A percentile compares a stretch with the other conserved stretches of the same genome.
Conservation (phyloP, 2,113 vertebrate species). For the Calyptomena viridis region DNA sequence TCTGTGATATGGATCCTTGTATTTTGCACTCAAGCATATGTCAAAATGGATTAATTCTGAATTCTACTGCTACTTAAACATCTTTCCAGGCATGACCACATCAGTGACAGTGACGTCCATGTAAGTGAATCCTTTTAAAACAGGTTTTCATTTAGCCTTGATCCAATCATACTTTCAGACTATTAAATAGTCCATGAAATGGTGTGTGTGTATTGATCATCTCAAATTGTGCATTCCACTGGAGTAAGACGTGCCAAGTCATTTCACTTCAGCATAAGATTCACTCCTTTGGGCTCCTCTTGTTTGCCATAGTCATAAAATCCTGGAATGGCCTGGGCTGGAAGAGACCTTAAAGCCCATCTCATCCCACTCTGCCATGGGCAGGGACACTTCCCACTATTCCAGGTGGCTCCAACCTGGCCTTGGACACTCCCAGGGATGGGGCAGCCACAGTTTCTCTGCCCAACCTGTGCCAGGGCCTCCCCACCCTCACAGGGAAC, state of each 20-base stretch:
- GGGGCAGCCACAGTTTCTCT: not conserved
- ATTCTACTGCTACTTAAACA: conserved; percentile 1
- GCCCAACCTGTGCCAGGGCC: not conserved
- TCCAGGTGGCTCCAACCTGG: not conserved
- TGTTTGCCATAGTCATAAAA: not conserved
- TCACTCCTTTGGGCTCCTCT: not conserved
- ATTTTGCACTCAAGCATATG: not conserved
- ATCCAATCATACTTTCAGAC: not conserved
- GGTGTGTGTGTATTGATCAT: not conserved
- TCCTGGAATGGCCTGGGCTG: not conserved
- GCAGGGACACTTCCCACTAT: not conserved
- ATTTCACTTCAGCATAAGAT: not conserved
- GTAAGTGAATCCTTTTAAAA: not conserved
- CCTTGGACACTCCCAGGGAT: not conserved
- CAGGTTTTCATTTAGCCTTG: not conserved
- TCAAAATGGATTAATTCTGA: conserved; percentile 32
- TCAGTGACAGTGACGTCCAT: conserved; percentile 1
- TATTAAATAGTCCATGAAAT: conserved; percentile 2
- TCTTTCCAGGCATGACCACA: conserved; percentile 15
- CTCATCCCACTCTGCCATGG: rapidly evolving
- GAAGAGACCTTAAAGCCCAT: rapidly evolving
- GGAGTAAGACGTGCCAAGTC: not conserved
- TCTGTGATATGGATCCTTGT: not conserved
- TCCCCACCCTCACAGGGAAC: not conserved
- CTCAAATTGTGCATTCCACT: not conserved